A percentile compares a stretch with the other conserved stretches of the same genome.
Evolutionary conservation across 2,888 invertebrate genomes (phyloP).

Genomic region (Hofmannophila pseudospretella): DNA sequence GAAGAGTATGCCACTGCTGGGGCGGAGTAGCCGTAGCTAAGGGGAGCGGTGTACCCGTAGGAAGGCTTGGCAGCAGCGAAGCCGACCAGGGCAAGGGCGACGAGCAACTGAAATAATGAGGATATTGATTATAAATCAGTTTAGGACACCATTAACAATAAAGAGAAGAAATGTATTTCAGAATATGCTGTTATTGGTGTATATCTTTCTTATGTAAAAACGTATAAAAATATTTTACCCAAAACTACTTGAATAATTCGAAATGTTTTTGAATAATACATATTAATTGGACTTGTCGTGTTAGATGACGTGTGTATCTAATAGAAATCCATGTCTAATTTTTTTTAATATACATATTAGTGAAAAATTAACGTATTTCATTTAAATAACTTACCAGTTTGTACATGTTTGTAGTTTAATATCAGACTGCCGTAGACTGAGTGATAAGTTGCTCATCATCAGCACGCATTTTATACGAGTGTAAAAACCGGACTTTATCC

Average conservation of each 20-base stretch:
- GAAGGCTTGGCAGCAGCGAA: constrained; percentile 16
- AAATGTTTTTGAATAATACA: too few relatives aligned
- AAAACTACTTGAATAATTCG: too few relatives aligned
- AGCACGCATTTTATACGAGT: constrained; percentile 21
- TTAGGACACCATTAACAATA: too few relatives aligned
- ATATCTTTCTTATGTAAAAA: too few relatives aligned
- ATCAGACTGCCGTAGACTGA: constrained; percentile 20
- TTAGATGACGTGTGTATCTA: not conserved
- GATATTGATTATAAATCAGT: not conserved
- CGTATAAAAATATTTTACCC: too few relatives aligned
- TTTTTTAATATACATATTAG: too few relatives aligned
- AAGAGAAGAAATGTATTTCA: too few relatives aligned
- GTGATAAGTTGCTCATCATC: constrained; percentile 20
- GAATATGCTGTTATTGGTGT: too few relatives aligned
- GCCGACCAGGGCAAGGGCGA: constrained; percentile 16
- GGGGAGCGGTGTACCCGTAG: constrained; percentile 12
- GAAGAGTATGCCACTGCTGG: constrained; percentile 13
- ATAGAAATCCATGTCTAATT: too few relatives aligned
- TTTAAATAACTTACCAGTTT: constrained; percentile 26
- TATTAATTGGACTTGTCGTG: not conserved
- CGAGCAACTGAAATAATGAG: constrained; percentile 6
- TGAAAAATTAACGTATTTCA: too few relatives aligned
- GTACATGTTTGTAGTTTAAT: constrained; percentile 21
- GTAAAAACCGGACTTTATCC: constrained; percentile 20
- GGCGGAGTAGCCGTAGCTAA: constrained; percentile 14